Evolutionary conservation across 2,797 vertebrate genomes (phyloP).

Genomic region (Microctenopoma stevenorrisi): DNA sequence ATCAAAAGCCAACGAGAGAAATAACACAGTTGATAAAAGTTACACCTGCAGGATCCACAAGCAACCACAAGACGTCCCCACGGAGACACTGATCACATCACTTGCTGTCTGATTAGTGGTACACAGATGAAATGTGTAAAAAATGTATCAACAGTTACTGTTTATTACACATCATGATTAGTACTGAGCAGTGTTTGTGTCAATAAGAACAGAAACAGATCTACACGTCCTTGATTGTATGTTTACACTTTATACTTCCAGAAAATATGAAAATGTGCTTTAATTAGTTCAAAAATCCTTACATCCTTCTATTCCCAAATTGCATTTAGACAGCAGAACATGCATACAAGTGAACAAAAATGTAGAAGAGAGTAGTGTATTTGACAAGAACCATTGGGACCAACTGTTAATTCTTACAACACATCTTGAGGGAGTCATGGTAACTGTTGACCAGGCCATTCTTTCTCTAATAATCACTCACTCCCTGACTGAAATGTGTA

Average conservation of each 20-base stretch:
- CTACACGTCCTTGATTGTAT: background rate
- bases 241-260: background rate
- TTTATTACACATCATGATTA: background rate
- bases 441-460: conserved; percentile 39
- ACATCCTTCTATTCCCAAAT: background rate
- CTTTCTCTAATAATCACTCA: conserved; percentile 33
- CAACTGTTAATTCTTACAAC: conserved; percentile 51
- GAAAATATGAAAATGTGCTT: no score
- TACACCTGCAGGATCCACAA: background rate
- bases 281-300: background rate
- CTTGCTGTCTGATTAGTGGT: no score
- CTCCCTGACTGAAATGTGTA: conserved; percentile 23
- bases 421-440: conserved; percentile 46
- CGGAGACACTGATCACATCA: background rate
- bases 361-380: conserved; percentile 15
- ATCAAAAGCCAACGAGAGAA: background rate
- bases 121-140: background rate
- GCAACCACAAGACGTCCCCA: conserved; percentile 20
- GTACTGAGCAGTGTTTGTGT: background rate
- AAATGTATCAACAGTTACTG: background rate
- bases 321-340: background rate
- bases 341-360: conserved; percentile 3
- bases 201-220: background rate
- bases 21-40: background rate
- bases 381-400: conserved; percentile 27